Conservation (phyloP, 2,113 vertebrate genomes). For the Peromyscus leucopus region DNA sequence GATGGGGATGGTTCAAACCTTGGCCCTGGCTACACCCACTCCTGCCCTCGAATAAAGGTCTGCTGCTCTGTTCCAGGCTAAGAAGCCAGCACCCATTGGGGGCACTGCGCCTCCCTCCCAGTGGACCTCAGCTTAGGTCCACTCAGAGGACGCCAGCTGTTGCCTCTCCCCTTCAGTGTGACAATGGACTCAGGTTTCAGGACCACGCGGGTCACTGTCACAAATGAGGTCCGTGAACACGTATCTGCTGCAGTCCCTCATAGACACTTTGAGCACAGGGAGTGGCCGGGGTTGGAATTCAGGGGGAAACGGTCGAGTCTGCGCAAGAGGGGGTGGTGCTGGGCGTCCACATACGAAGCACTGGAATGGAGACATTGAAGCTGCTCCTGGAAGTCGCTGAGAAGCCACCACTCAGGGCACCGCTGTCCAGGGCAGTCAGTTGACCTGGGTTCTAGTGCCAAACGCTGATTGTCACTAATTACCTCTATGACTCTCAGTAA, state of each 20-base stretch:
- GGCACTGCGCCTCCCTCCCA: neutral
- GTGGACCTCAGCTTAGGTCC: neutral
- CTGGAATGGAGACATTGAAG: constrained; percentile 41
- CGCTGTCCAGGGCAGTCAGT: neutral
- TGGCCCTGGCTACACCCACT: neutral
- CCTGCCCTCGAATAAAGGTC: constrained; percentile 16
- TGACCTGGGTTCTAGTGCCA: neutral
- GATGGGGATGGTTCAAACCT: neutral
- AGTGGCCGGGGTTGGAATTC: neutral
- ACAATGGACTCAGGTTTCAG: neutral
- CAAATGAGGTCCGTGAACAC: neutral
- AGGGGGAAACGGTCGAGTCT: neutral
- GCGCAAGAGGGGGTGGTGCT: neutral
- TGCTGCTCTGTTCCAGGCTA: neutral
- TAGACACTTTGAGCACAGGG: neutral
- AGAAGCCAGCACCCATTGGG: neutral
- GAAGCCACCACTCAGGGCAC: neutral
- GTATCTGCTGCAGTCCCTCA: neutral
- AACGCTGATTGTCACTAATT: neutral
- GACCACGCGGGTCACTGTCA: neutral
- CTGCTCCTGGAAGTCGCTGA: neutral
- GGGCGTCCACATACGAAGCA: neutral
- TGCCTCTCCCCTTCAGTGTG: neutral
- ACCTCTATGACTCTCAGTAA: constrained; percentile 28
- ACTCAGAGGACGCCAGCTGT: neutral